Conservation (phyloP, 2,888 invertebrate genomes). For the Rhamphomyia laevipes region DNA sequence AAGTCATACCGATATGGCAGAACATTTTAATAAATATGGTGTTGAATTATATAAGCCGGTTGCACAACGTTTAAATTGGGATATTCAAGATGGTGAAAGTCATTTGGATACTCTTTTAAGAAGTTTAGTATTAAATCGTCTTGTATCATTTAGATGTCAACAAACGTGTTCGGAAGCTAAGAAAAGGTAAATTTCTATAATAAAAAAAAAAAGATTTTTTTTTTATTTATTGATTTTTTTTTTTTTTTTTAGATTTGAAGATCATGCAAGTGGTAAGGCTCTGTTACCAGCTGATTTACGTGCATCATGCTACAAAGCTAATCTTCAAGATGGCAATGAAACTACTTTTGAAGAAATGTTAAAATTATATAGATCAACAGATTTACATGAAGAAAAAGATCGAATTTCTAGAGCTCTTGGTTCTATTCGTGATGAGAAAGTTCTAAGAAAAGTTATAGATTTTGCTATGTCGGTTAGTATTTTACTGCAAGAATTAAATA, state of each 20-base stretch:
- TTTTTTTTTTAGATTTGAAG: slow-evolving; percentile 41
- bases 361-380: slow-evolving; percentile 67
- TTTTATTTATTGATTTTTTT: too few species aligned
- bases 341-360: slow-evolving; percentile 65
- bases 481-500: neutral
- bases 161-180: slow-evolving; percentile 66
- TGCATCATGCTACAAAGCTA: slow-evolving; percentile 76
- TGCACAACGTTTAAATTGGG: slow-evolving; percentile 71
- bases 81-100: slow-evolving; percentile 66
- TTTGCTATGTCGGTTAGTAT: slow-evolving; percentile 68
- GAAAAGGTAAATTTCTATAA: slow-evolving; percentile 20
- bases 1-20: slow-evolving; percentile 65
- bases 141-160: slow-evolving; percentile 73
- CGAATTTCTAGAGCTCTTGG: slow-evolving; percentile 79
- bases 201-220: too few species aligned
- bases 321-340: slow-evolving; percentile 57
- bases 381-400: slow-evolving; percentile 88
- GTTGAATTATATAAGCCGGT: slow-evolving; percentile 61
- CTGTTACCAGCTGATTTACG: slow-evolving; percentile 75
- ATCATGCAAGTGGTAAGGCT: slow-evolving; percentile 49
- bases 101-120: slow-evolving; percentile 78
- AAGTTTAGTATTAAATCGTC: slow-evolving; percentile 67
- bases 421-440: slow-evolving; percentile 55
- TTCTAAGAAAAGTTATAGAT: slow-evolving; percentile 62
- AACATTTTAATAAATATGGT: slow-evolving; percentile 62